Conservation (phyloP, 1,140 invertebrate genomes). For the Camponotus vicinus region DNA sequence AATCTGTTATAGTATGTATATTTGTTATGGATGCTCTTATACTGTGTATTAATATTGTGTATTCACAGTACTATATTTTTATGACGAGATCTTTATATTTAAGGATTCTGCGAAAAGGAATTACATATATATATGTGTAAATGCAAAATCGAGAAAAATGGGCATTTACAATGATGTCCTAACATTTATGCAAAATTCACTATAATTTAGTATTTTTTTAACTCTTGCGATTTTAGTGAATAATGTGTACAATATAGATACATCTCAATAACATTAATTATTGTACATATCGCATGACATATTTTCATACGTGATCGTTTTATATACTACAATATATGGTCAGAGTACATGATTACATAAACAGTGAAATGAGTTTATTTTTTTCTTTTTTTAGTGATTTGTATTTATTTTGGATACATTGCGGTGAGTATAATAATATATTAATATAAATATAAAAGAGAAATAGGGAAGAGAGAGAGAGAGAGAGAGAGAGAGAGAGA, state of each 20-base stretch:
- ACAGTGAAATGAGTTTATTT: conserved; percentile 3
- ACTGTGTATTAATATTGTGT: background rate
- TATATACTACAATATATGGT: conserved; percentile 3
- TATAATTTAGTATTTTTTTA: conserved; percentile 4
- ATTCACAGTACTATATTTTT: conserved; percentile 13
- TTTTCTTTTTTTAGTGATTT: conserved; percentile 20
- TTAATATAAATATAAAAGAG: background rate
- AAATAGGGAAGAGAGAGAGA: background rate
- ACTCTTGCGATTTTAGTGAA: conserved; percentile 1
- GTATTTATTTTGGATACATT: conserved; percentile 20
- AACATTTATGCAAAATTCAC: background rate
- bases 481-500: no score
- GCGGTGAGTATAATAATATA: conserved; percentile 21
- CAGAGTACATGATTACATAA: background rate
- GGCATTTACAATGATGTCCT: background rate
- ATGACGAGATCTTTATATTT: background rate
- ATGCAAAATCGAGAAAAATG: background rate
- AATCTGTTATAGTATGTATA: background rate
- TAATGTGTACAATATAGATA: conserved; percentile 7
- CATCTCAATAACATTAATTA: no score
- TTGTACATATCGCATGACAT: background rate
- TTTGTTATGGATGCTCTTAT: background rate
- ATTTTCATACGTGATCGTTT: background rate
- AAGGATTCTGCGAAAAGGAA: background rate
- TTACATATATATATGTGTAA: background rate